Base-by-base conservation (phyloP, 2,888 invertebrate species). In the Andrena minutula region DNA sequence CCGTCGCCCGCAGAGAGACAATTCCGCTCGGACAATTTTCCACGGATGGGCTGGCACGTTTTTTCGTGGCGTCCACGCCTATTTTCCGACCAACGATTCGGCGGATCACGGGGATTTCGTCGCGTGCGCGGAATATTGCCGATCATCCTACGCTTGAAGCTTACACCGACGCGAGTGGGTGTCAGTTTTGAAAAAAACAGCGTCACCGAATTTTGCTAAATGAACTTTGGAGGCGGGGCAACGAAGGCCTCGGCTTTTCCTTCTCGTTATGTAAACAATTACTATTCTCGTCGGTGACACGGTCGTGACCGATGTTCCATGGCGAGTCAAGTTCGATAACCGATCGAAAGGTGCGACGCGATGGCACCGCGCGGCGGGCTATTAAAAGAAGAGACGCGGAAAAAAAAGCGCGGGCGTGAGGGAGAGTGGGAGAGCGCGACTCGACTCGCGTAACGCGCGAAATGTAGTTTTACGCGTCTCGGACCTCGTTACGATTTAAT, bases 31-130 rank as follows among this genome's bases (percentile, higher is more conserved):
- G 77, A 85, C 87, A 89, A 90, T 85, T 87, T 86, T 88, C 86
- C 83, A 87, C 88, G 88, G 88, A 87, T 83, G 88, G 88, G 58
- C 78, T 85, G 83, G 68, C 88, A 83, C 79, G 86, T 82, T 85
- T 86, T 86, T 89, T 87, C 85, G 79, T 76, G 56, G 78, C 77
- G 85, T 85, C 82, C 89, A 87, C 89, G 85, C 87, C 87, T 85
- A 85, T 87, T 85, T 88, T 88, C 88, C 87, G 87, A 78, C 83
- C 72, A 77, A 56, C 87, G 85, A 82, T 87, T 85, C 89, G 86
- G 81, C 79, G 83, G 73, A 70, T 76, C 75, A 79, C 63, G 78
- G 64, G 64, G 81, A 76, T 86, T 76, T 79, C 35, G 77, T 16
- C 30, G 49, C 61, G 69, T 51, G n/a, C 47, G 60, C 66, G 61